Evolutionary conservation across 2,797 vertebrate genomes (phyloP), one percentile per base, ranked within the genome.

Genomic region (Sebastolobus altivelis): DNA sequence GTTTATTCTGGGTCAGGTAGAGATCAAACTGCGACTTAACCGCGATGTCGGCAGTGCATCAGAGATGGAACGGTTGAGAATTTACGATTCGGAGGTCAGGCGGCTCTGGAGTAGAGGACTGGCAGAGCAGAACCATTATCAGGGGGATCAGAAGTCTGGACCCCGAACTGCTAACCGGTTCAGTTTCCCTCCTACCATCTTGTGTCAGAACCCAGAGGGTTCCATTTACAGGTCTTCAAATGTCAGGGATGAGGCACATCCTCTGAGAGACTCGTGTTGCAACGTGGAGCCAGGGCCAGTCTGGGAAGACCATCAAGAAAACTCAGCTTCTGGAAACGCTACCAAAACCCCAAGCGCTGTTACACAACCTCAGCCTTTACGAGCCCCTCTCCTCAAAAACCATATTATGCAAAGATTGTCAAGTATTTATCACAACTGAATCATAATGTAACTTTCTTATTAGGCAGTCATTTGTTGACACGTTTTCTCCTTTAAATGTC

Each of bases 201-300:
- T 86, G 72, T 85, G 74, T 75, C 75, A 77, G 84, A 81, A 77
- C 72, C 85, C 77, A 16, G 54, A 75, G 62, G 77, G 88, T 89
- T 94, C 90, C 46, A 14, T 81, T 95, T 94, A 90, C 92, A 75
- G 59, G 84, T 86, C 78, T 79, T 92, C 72, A 87, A 93, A 94
- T 95, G 90, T 95, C 90, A 89, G 72, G 76, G 89, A 89, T 86
- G 77, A 91, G 85, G 71, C 65, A 88, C 84, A 91, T 94, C 92
- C 88, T 93, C 84, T 65, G 74, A 87, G 74, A 83, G 90, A 90
- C 74, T 94, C 74, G n/a, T 85, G 91, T 94, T 95, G 86, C 86
- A 2, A 61, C 13, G 13, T 31, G 69, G 82, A 88, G 81, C 80
- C 77, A 79, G 66, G 72, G 43, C 38, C 66, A 77, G 77, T 93